Evolutionary conservation across 2,113 vertebrate genomes (phyloP).

Genomic region (Thamnophis sirtalis): DNA sequence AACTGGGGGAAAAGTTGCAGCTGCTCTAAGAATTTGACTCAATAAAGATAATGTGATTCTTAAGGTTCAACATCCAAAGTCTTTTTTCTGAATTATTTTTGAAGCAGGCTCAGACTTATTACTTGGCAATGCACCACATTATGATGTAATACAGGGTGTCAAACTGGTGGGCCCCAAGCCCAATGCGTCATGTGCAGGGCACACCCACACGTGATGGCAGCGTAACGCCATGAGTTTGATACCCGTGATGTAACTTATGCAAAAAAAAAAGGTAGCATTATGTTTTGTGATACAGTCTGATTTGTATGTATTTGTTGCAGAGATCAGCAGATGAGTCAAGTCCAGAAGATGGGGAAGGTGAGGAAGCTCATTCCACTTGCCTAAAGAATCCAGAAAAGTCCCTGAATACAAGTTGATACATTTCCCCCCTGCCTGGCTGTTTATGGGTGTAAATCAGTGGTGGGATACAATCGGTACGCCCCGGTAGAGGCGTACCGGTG

Average conservation of each 20-base stretch:
- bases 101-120: not conserved
- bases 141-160: not conserved
- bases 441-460: too few relatives aligned
- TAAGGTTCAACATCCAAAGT: not conserved
- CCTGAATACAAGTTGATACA: not conserved
- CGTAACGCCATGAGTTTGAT: too few relatives aligned
- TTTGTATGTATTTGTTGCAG: conserved; percentile 72
- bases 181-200: too few relatives aligned
- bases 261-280: not conserved
- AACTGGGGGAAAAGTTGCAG: not conserved
- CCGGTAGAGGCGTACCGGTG: too few relatives aligned
- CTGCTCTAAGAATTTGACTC: not conserved
- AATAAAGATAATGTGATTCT: not conserved
- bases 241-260: too few relatives aligned
- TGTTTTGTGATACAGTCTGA: not conserved
- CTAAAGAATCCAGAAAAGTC: not conserved
- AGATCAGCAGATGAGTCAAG: conserved; percentile 91
- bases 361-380: conserved; percentile 21
- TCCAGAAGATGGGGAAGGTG: conserved; percentile 95
- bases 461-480: too few relatives aligned
- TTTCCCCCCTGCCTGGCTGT: too few relatives aligned
- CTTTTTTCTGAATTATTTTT: not conserved
- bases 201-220: too few relatives aligned
- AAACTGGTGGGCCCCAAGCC: too few relatives aligned
- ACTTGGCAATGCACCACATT: too few relatives aligned